phyloP scores from a whole-genome alignment of 2,113 vertebrate genomes.

The Ptychochromis oligacanthus region DNA sequence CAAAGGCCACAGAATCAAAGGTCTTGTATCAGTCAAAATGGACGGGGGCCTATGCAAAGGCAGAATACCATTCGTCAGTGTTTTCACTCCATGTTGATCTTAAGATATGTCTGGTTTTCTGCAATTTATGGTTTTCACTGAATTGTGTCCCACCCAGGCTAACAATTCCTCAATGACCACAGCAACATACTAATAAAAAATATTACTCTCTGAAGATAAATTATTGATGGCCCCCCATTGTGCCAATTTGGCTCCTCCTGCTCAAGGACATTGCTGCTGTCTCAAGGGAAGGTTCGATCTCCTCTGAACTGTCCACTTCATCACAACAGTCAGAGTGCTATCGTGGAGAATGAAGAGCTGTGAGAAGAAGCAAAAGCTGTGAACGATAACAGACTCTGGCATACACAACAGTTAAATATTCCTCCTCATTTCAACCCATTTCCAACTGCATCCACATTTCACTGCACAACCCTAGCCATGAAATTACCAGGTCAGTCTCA shows the following conservation, averaged over 20 bases:
- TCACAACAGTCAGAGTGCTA: slow-evolving; percentile 11
- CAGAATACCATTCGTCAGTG: background rate
- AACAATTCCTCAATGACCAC: background rate
- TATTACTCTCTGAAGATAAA: background rate
- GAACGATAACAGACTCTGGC: background rate
- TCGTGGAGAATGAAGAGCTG: background rate
- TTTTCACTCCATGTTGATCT: background rate
- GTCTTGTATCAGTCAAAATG: too few species aligned
- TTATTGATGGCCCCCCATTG: background rate
- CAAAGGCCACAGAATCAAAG: background rate
- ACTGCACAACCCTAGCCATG: background rate
- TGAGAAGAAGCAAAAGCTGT: background rate
- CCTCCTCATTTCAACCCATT: background rate
- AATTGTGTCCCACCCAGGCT: background rate
- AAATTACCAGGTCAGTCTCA: slow-evolving; percentile 14
- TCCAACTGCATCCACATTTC: background rate
- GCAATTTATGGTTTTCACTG: background rate
- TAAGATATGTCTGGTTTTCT: background rate
- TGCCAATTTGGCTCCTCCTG: background rate
- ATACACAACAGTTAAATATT: background rate
- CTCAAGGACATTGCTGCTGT: slow-evolving; percentile 15
- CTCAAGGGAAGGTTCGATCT: slow-evolving; percentile 11
- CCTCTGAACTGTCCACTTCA: slow-evolving; percentile 3
- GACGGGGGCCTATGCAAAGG: background rate
- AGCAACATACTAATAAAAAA: background rate